Conservation (phyloP, 2,113 vertebrate species). For the Sceloporus tristichus region DNA sequence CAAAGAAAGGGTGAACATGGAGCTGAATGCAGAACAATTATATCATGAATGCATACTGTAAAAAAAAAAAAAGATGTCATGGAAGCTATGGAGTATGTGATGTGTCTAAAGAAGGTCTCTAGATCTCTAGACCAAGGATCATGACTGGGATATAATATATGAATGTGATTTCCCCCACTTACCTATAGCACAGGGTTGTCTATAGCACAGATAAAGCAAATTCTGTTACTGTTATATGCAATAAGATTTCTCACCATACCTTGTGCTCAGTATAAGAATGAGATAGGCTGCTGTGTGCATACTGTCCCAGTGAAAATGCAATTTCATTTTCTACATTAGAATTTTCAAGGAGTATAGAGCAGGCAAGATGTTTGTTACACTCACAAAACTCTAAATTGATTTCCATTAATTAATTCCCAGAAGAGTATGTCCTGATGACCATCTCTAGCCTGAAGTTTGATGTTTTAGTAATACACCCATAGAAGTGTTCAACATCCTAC, state of each 20-base stretch:
- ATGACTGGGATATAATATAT: no score
- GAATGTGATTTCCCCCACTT: no score
- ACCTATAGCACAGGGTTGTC: no score
- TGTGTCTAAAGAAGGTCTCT: no score
- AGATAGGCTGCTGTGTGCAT: not conserved
- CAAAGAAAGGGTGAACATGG: not conserved
- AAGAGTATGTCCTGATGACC: not conserved
- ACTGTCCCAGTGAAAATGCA: not conserved
- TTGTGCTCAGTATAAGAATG: not conserved
- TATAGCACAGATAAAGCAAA: no score
- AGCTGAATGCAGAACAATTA: no score
- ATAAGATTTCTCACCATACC: not conserved
- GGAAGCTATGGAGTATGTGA: no score
- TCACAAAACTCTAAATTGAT: not conserved
- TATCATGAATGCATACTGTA: no score
- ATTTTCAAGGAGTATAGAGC: not conserved
- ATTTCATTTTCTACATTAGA: not conserved
- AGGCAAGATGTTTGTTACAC: not conserved
- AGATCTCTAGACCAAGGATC: no score
- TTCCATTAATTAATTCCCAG: not conserved
- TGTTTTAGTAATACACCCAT: not conserved
- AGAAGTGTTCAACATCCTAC: conserved; percentile 33
- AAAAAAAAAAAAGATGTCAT: no score
- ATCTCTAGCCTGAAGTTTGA: not conserved
- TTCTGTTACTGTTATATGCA: no score